A percentile compares a stretch with the other conserved stretches of the same genome.
phyloP scores from a whole-genome alignment of 2,888 invertebrate genomes.

The Lasioglossum vierecki region DNA sequence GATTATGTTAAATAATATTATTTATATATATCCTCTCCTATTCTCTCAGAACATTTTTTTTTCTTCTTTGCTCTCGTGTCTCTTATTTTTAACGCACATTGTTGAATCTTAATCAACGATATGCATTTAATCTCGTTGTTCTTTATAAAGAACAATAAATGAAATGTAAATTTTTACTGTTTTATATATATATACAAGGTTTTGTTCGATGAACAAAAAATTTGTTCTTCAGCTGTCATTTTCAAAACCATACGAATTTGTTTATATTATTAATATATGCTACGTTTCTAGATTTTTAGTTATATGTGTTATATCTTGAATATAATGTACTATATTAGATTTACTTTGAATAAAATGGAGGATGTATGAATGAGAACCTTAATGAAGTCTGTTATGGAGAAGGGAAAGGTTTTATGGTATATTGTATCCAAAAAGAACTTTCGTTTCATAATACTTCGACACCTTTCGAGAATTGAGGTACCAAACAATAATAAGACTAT shows the following conservation, averaged over 20 bases:
- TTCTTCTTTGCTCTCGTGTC: constrained; percentile 50
- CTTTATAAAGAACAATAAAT: constrained; percentile 50
- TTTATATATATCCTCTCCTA: constrained; percentile 47
- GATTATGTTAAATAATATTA: too few species aligned
- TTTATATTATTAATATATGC: constrained; percentile 27
- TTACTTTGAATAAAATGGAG: constrained; percentile 45
- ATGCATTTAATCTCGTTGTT: constrained; percentile 22
- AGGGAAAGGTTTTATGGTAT: constrained; percentile 50
- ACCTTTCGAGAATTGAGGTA: constrained; percentile 59
- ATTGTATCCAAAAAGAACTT: constrained; percentile 32
- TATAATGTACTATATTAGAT: constrained; percentile 35
- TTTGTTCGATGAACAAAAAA: constrained; percentile 48
- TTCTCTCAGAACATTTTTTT: constrained; percentile 46
- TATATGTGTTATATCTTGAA: constrained; percentile 25
- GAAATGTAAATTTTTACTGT: constrained; percentile 47
- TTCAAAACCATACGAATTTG: constrained; percentile 40
- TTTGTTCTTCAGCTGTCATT: constrained; percentile 48
- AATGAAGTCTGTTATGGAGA: constrained; percentile 44
- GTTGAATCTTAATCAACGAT: constrained; percentile 51
- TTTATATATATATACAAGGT: constrained; percentile 35
- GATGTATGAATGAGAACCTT: constrained; percentile 46
- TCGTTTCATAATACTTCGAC: constrained; percentile 27
- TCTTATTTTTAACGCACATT: constrained; percentile 60
- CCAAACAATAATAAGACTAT: constrained; percentile 4
- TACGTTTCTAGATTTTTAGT: constrained; percentile 50